Percentiles rank a stretch among this genome's conserved stretches.
phyloP scores from a whole-genome alignment of 2,113 vertebrate species.

The Morphnarchus princeps region DNA sequence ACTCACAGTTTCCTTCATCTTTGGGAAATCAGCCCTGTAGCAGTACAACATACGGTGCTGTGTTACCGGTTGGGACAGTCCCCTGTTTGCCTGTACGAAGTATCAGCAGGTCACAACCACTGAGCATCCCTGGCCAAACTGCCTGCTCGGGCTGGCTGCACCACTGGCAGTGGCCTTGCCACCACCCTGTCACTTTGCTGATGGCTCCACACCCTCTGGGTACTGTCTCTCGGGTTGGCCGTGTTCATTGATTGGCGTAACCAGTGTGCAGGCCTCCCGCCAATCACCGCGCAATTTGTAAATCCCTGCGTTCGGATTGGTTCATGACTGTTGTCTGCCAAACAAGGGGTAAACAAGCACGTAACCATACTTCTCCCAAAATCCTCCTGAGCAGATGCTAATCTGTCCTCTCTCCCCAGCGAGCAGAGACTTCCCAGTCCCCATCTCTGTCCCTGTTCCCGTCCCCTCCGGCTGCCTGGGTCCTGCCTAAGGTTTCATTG shows the following conservation, averaged over 20 bases:
- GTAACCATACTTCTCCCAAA: too few species aligned
- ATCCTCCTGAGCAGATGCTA: background rate
- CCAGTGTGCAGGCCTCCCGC: background rate
- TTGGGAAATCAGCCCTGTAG: background rate
- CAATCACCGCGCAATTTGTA: too few species aligned
- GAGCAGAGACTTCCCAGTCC: background rate
- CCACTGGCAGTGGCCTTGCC: background rate
- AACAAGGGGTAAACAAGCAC: background rate
- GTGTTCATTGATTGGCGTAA: background rate
- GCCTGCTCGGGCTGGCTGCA: background rate
- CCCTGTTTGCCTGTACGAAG: background rate
- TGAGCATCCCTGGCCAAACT: background rate
- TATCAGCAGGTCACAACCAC: background rate
- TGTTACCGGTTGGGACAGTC: background rate
- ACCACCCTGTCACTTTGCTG: background rate
- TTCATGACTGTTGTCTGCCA: background rate
- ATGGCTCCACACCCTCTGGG: background rate
- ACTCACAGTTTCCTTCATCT: background rate
- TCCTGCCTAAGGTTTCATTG: background rate
- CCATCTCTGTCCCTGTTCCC: too few species aligned
- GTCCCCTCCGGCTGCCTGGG: fast-evolving
- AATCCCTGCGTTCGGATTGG: background rate
- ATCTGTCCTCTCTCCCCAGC: background rate
- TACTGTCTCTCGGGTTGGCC: background rate
- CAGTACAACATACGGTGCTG: background rate